Evolutionary conservation across 2,888 invertebrate genomes (phyloP).

Genomic region (Heteromyza rotundicornis): DNA sequence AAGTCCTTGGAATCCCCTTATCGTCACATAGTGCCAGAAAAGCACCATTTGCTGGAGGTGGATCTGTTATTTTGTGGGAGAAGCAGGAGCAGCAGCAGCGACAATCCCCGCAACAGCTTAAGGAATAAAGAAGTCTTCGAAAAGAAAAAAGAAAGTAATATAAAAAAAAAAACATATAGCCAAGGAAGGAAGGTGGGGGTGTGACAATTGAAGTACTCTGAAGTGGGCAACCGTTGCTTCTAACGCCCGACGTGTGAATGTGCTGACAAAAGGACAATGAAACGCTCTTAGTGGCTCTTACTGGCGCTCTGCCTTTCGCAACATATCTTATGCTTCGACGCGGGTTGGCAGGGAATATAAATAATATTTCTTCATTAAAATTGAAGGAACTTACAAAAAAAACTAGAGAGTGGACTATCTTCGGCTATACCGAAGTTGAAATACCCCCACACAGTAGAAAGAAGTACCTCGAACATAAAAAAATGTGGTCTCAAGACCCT

Average conservation of each 20-base stretch:
- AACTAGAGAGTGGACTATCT: too few species aligned
- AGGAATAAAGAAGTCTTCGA: not conserved
- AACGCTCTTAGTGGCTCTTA: too few species aligned
- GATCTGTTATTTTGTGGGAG: too few species aligned
- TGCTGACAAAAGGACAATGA: not conserved
- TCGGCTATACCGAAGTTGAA: too few species aligned
- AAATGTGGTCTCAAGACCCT: too few species aligned
- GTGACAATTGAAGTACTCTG: not conserved
- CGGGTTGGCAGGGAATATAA: not conserved
- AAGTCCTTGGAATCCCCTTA: slow-evolving; percentile 38
- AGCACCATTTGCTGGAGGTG: not conserved
- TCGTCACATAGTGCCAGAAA: slow-evolving; percentile 14
- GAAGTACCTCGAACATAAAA: too few species aligned
- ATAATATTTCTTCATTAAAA: slow-evolving; percentile 2
- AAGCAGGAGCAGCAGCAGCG: not conserved
- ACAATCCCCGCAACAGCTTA: slow-evolving; percentile 1
- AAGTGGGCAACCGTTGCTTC: not conserved
- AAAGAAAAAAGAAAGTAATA: not conserved
- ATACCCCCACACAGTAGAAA: too few species aligned
- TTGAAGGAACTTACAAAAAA: too few species aligned
- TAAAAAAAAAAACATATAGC: not conserved
- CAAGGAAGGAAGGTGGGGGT: not conserved
- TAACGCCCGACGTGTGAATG: too few species aligned
- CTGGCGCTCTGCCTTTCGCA: too few species aligned
- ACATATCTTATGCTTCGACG: not conserved